Evolutionary conservation across 1,140 invertebrate genomes (phyloP), one percentile per base, ranked within the genome.

Genomic region (Pectinophora gossypiella): DNA sequence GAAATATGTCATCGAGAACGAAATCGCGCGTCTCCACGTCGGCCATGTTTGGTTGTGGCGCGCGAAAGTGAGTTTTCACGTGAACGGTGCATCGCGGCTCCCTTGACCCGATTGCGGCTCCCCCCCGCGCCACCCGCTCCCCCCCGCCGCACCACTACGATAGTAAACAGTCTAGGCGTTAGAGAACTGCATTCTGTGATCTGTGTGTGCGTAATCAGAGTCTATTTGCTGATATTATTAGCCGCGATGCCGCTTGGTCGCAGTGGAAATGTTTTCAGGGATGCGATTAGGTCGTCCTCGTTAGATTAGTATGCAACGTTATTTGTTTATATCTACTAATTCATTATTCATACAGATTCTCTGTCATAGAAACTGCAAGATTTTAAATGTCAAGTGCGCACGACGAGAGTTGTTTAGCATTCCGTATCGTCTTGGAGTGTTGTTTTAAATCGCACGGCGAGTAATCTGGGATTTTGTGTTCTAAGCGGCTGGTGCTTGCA

Each of bases 51-150:
- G 68, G 61, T 76, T 66, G 81, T 76, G 79, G 68, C 74, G 68
- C 73, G 81, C 80, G 83, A 86, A 86, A 86, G 83, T 86, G 80
- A 84, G 83, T 81, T 84, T 85, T 83, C 76, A 70, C 78, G 73
- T 70, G 78, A 73, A 67, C 79, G 77, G 74, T 86, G 82, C 80
- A 83, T 79, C 78, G 77, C 65, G 72, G 59, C 69, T 81, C 80
- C 82, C 82, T 84, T 85, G 79, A 85, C 82, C 82, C 71, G 68
- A 61, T 82, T 85, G 62, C 9, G 63, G 49, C 55, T 51, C 61
- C 63, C 51, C 52, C 53, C 63, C 43, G 51, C 51, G 38, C 45
- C 54, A 51, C 43, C 50, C 48, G 54, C 52, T 46, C 49, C 35
- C 52, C 59, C 59, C 45, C 59, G 47, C 59, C 48, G 54, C 53